phyloP scores from a whole-genome alignment of 2,797 vertebrate species.

The Ispidina lecontei region DNA sequence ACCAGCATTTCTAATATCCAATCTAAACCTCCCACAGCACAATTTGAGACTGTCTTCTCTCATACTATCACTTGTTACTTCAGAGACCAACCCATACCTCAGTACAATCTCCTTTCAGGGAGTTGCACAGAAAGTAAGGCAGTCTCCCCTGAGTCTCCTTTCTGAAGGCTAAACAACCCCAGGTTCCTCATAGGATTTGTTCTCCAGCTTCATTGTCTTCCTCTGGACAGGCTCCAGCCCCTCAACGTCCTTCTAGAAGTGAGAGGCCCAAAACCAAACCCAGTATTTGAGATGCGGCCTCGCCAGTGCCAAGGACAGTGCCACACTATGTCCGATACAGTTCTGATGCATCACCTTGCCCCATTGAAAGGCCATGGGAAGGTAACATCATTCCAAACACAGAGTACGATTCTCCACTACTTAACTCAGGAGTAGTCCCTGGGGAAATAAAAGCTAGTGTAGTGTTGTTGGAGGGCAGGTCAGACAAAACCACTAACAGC shows the following conservation, averaged over 20 bases:
- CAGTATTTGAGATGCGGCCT: background rate
- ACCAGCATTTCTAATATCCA: background rate
- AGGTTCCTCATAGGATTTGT: background rate
- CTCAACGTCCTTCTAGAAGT: background rate
- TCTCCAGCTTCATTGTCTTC: background rate
- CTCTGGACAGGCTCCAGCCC: background rate
- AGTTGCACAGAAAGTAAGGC: background rate
- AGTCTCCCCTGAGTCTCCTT: background rate
- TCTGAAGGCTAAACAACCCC: background rate
- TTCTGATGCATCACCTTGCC: background rate
- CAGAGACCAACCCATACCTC: too few relatives aligned
- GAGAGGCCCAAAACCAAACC: background rate
- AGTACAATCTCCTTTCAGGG: background rate
- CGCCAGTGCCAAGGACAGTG: background rate
- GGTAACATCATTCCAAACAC: background rate
- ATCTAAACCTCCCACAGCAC: background rate
- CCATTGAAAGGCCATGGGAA: conserved; percentile 17
- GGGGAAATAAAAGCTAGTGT: background rate
- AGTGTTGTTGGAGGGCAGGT: background rate
- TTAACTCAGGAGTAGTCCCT: background rate
- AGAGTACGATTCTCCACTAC: background rate
- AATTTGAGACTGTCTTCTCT: background rate
- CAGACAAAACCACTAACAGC: background rate
- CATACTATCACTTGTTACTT: background rate
- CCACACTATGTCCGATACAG: background rate